Evolutionary conservation across 2,113 vertebrate genomes (phyloP).

Genomic region (Laticauda laticaudata): DNA sequence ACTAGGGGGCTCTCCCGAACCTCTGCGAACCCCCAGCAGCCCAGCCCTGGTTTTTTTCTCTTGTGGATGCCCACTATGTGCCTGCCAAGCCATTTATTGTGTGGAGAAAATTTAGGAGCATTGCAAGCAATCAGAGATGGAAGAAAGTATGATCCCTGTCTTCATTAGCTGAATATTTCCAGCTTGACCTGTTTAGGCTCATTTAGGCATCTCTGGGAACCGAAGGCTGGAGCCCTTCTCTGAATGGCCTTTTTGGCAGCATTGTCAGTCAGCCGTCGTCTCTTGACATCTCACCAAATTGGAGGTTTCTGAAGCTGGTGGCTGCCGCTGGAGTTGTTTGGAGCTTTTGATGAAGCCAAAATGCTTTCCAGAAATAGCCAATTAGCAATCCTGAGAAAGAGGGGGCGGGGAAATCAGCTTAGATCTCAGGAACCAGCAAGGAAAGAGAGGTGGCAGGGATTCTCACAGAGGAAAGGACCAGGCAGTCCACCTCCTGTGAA

Average conservation of each 20-base stretch:
- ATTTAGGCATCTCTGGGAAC: not conserved
- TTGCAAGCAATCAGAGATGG: not conserved
- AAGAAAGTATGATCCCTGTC: not conserved
- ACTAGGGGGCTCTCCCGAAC: too few species aligned
- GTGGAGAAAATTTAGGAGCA: not conserved
- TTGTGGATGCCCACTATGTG: not conserved
- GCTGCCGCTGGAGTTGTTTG: not conserved
- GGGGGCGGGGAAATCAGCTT: not conserved
- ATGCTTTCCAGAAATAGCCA: not conserved
- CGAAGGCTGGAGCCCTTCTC: not conserved
- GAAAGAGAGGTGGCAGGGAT: not conserved
- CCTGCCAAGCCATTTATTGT: not conserved
- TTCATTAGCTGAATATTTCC: not conserved
- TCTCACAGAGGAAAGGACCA: not conserved
- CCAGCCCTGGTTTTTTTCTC: not conserved
- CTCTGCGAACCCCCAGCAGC: too few species aligned
- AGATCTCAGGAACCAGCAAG: not conserved
- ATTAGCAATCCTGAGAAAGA: slow-evolving; percentile 10
- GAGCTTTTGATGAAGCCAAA: not conserved
- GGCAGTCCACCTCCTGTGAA: not conserved
- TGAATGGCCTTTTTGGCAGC: slow-evolving; percentile 14
- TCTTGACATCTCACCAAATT: slow-evolving; percentile 1
- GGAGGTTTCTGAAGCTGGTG: not conserved
- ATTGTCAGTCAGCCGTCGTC: not conserved
- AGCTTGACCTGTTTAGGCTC: not conserved